Evolutionary conservation across 2,888 invertebrate species (phyloP), one percentile per base, ranked within the genome.

Genomic region (Cheilosia vernalis): DNA sequence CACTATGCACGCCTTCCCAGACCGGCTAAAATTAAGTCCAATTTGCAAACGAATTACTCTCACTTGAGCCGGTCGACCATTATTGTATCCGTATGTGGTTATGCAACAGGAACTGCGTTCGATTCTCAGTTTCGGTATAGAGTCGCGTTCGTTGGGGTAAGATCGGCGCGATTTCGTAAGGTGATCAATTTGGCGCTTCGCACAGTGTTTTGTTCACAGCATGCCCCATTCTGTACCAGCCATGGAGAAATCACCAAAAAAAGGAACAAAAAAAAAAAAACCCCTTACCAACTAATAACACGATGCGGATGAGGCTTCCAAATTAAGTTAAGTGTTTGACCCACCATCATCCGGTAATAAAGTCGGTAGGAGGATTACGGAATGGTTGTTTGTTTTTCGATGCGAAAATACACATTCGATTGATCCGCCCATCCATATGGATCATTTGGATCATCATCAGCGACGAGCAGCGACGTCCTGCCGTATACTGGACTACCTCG

Each of bases 171-270:
- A 78, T 79, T 79, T 79, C 53, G 47, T 87, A 90, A 92, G 92
- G 92, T 92, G 92, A 92, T 91, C 92, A 90, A 91, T 91, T 92
- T 92, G 92, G 92, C 92, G 92, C 92, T 91, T 91, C 88, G 89
- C 88, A 80, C 69, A 66, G 74, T 80, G 84, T 84, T 91, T 90
- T 90, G 88, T 88, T 88, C 89, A 89, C 90, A 90, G 89, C 88
- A 60, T 55, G 56, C 56, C 58, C 61, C 40, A 60, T 64, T 63
- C 53, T 66, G 55, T 21, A 27, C 13, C 10, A 15, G 47, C 4
- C 53, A 33, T 49, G 44, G 7, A 21, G 17, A 47, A 55, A 42
- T 0, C 6, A 27, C 5, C 5, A 27, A 24, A 24, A 7, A 6
- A 27, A 27, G 1, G 6, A 27, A 24, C 2, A 0, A 27, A 6